Evolutionary conservation across 1,140 invertebrate genomes (phyloP).

Genomic region (Calephelis nemesis): DNA sequence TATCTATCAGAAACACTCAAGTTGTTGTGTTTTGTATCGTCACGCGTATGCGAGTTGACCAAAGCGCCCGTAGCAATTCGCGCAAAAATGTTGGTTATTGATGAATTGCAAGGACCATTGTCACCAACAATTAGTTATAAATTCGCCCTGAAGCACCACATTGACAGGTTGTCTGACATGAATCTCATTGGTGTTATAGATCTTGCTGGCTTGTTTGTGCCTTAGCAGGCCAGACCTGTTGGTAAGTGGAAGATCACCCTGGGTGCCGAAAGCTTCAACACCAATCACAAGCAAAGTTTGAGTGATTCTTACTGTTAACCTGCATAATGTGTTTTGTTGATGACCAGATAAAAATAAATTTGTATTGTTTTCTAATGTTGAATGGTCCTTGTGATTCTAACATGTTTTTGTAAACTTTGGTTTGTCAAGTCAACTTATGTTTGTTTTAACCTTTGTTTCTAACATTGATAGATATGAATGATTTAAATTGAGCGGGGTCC

Average conservation of each 20-base stretch:
- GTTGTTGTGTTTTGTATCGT: constrained; percentile 53
- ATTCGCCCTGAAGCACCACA: constrained; percentile 61
- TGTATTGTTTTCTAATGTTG: constrained; percentile 65
- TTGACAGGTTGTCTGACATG: constrained; percentile 64
- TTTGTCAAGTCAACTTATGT: constrained; percentile 3
- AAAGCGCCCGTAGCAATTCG: constrained; percentile 58
- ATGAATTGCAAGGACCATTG: constrained; percentile 77
- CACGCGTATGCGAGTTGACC: constrained; percentile 47
- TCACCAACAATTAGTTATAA: constrained; percentile 54
- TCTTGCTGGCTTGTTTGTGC: constrained; percentile 85
- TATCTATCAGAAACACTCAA: constrained; percentile 46
- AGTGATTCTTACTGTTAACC: constrained; percentile 68
- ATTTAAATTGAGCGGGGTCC: neutral
- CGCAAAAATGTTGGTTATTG: constrained; percentile 71
- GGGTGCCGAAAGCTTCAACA: constrained; percentile 68
- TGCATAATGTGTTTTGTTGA: constrained; percentile 70
- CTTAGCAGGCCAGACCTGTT: constrained; percentile 84
- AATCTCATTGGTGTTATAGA: constrained; percentile 81
- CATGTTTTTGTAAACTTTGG: constrained; percentile 38
- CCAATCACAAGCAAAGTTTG: constrained; percentile 67
- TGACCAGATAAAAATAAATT: constrained; percentile 56
- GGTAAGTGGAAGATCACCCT: constrained; percentile 79
- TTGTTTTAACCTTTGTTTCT: constrained; percentile 34
- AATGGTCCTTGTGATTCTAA: constrained; percentile 79
- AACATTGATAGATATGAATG: constrained; percentile 15